Evolutionary conservation across 92 coral and sea anemone species (phyloP).

Genomic region (Siderastrea radians): DNA sequence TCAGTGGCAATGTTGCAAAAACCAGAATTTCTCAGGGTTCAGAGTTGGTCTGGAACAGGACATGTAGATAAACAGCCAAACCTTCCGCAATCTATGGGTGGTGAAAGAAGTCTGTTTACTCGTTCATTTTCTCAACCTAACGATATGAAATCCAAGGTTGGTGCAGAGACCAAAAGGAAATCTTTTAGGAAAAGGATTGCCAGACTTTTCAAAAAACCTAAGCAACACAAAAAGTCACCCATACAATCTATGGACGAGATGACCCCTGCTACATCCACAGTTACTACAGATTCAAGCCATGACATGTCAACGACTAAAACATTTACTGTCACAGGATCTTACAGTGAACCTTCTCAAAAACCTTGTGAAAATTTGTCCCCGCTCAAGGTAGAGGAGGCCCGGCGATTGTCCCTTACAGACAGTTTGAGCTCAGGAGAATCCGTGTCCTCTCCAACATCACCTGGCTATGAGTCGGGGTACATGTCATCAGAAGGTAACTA

Average conservation of each 20-base stretch:
- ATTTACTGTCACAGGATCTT: neutral
- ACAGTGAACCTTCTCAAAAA: conserved; percentile 24
- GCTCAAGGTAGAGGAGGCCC: conserved; percentile 14
- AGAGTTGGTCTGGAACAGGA: conserved; percentile 4
- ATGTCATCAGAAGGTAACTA: conserved; percentile 41
- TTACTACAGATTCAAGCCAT: neutral
- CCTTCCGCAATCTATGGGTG: neutral
- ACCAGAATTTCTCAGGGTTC: neutral
- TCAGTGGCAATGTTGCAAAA: neutral
- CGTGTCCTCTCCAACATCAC: conserved; percentile 54
- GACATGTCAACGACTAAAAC: neutral
- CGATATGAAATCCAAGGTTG: conserved; percentile 16
- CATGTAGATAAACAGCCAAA: neutral
- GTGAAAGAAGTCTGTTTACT: neutral
- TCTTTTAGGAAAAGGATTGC: conserved; percentile 11
- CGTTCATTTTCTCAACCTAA: conserved; percentile 29
- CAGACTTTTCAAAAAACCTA: neutral
- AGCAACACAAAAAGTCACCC: conserved; percentile 19
- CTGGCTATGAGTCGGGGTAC: conserved; percentile 68
- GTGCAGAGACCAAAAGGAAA: conserved; percentile 12
- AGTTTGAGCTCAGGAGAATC: conserved; percentile 68
- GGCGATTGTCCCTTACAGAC: conserved; percentile 25
- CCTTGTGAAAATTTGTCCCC: conserved; percentile 28
- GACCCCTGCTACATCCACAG: neutral
- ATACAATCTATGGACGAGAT: neutral